Evolutionary conservation across 1,140 invertebrate genomes (phyloP), one percentile per base, ranked within the genome.

Genomic region (Gyrodactylus bullatarudis): DNA sequence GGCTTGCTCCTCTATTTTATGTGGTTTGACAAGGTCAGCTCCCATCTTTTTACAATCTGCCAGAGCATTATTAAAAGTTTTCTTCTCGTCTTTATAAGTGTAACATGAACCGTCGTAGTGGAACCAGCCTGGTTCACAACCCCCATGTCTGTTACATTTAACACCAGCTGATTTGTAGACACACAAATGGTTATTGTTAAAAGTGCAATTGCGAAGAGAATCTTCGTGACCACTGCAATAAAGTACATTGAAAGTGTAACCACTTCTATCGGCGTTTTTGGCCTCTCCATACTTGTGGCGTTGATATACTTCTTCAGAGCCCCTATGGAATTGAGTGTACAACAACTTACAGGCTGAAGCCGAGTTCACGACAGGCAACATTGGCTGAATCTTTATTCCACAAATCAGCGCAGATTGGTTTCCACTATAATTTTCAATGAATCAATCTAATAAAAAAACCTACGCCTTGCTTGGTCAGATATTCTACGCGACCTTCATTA

Each of bases 211-310:
- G 1, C 74, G 72, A 0, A 78, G 54, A 21, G 73, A 73, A 20
- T 68, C 68, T 72, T 78, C 78, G 0, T 71, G 75, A 34, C 77
- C 77, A 8, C 68, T 75, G 74, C 78, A 78, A 0, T 75, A 27
- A n/a, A 78, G 71, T 1, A 74, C 69, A 20, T 69, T 71, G 23
- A 76, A 20, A 16, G 23, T 69, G 68, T 69, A 69, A 23, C 21
- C 68, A 16, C 8, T 69, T 16, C n/a, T n/a, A 8, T 54, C n/a
- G 34, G n/a, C 34, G n/a, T n/a, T 54, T 54, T 54, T 8, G 8
- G n/a, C 34, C n/a, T n/a, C 34, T 16, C 34, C 34, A n/a, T 16
- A 54, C n/a, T n/a, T n/a, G n/a, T n/a, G n/a, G n/a, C 8, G n/a
- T 54, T 54, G 34, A 54, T 54, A 54, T 16, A 16, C 8, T n/a